Conservation (phyloP, 2,888 invertebrate species). For the Ceraclea dissimilis region DNA sequence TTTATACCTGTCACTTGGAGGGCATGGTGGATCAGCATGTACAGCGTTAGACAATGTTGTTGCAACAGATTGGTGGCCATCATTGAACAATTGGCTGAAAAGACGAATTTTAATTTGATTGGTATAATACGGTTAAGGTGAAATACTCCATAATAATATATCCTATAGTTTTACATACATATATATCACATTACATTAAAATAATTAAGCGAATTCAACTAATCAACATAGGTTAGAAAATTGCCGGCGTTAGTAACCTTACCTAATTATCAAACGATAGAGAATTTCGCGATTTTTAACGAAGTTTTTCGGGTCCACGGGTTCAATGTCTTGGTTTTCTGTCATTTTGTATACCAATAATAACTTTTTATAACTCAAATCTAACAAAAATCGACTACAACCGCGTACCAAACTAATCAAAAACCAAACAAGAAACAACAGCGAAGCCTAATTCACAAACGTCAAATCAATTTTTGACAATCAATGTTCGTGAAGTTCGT, state of each 20-base stretch:
- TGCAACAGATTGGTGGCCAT: constrained; percentile 92
- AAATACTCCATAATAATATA: neutral
- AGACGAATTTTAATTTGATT: neutral
- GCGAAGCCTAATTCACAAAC: too few relatives aligned
- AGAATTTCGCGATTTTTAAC: constrained; percentile 83
- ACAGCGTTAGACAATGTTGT: constrained; percentile 75
- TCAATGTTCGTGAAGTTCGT: too few relatives aligned
- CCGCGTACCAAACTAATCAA: too few relatives aligned
- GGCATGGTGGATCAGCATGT: constrained; percentile 88
- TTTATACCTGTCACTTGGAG: constrained; percentile 85
- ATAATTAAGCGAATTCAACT: too few relatives aligned
- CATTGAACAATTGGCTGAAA: constrained; percentile 89
- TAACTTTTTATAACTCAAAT: neutral
- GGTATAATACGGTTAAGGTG: neutral
- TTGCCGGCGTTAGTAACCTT: constrained; percentile 24
- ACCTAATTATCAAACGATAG: constrained; percentile 91
- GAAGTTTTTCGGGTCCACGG: constrained; percentile 61
- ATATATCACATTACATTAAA: too few relatives aligned
- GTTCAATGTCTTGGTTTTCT: constrained; percentile 12
- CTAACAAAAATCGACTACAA: too few relatives aligned
- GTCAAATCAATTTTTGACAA: too few relatives aligned
- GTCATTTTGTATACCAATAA: constrained; percentile 9
- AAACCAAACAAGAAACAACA: too few relatives aligned
- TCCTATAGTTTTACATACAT: neutral
- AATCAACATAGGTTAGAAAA: neutral